These are phyloP conservation scores for Laothoe populi DNA, from an alignment of 2,888 invertebrate species.

Conservation along the genomic window DNA sequence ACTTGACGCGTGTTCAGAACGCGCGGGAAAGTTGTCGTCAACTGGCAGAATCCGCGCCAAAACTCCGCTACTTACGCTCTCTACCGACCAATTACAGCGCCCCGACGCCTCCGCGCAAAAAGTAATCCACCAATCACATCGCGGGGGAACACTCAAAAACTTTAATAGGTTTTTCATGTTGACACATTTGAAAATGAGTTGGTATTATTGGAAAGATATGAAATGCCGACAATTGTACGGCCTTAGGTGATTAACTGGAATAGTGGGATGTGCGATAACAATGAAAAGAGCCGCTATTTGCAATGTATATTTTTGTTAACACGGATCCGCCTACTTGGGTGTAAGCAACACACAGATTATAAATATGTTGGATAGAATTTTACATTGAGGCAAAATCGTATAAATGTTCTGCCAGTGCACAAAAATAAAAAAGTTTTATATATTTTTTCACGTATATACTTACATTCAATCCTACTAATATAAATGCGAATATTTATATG, in stretches of 20 bases:
- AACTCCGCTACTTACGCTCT: constrained; percentile 72
- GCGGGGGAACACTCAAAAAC: constrained; percentile 74
- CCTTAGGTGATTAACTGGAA: constrained; percentile 15
- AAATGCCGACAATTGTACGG: constrained; percentile 37
- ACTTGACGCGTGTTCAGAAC: constrained; percentile 30
- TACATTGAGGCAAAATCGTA: background rate
- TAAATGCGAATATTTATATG: too few relatives aligned
- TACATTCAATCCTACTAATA: too few relatives aligned
- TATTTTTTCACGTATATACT: too few relatives aligned
- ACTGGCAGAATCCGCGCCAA: constrained; percentile 80
- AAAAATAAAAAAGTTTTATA: background rate
- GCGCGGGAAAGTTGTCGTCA: constrained; percentile 66
- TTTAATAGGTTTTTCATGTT: constrained; percentile 80
- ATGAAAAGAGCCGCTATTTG: constrained; percentile 34
- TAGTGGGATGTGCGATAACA: constrained; percentile 38
- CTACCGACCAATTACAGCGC: constrained; percentile 61
- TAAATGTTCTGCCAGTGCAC: background rate
- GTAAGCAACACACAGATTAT: background rate
- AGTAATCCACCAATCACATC: constrained; percentile 59
- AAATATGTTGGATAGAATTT: background rate
- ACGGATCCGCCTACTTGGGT: constrained; percentile 3
- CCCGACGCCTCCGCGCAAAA: constrained; percentile 69
- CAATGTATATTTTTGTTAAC: constrained; percentile 12
- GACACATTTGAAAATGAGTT: constrained; percentile 55
- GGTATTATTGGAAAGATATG: constrained; percentile 55